Percentiles rank a stretch among this genome's conserved stretches.
phyloP scores from a whole-genome alignment of 2,113 vertebrate genomes.

The Cettia cetti region DNA sequence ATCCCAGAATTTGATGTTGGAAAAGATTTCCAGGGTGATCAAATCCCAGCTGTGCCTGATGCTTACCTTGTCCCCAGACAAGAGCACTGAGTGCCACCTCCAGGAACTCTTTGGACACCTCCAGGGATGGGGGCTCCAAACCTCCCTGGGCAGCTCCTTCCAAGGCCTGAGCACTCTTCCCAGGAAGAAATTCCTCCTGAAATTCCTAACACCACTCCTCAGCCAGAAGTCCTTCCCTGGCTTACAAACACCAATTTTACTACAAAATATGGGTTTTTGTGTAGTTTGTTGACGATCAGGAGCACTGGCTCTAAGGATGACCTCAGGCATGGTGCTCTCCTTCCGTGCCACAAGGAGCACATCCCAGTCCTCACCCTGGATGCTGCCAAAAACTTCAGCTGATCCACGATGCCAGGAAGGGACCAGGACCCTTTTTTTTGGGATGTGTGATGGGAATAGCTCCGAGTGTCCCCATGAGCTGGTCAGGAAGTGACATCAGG shows the following conservation, averaged over 20 bases:
- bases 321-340: background rate
- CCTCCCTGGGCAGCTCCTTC: background rate
- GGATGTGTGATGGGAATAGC: background rate
- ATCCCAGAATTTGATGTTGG: rapidly evolving
- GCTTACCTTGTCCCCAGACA: background rate
- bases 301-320: background rate
- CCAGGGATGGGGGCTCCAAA: background rate
- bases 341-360: rapidly evolving
- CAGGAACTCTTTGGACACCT: background rate
- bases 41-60: background rate
- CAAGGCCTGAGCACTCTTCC: background rate
- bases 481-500: constrained; percentile 57
- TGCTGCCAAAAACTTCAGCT: background rate
- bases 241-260: background rate
- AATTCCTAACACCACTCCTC: rapidly evolving
- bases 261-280: background rate
- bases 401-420: background rate
- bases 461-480: background rate
- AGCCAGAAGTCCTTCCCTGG: background rate
- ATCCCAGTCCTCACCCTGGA: background rate
- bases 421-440: background rate
- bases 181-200: rapidly evolving
- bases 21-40: background rate
- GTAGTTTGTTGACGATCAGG: background rate
- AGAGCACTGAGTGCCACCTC: background rate